Conservation (phyloP, 2,888 invertebrate genomes). For the Leptodirus hochenwartii region DNA sequence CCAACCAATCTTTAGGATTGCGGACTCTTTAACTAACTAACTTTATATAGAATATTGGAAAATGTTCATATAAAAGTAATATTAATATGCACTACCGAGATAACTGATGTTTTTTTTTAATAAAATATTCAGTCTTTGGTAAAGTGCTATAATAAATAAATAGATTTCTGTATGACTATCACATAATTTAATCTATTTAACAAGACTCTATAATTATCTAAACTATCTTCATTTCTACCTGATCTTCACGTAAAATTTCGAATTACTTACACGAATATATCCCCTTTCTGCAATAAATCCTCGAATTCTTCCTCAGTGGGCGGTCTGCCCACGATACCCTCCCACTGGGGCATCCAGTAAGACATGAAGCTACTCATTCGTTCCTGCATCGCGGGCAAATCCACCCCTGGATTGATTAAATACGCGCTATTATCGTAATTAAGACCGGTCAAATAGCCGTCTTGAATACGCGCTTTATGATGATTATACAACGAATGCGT, state of each 20-base stretch:
- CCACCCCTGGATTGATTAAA: slow-evolving; percentile 49
- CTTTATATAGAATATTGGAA: too few relatives aligned
- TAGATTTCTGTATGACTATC: too few relatives aligned
- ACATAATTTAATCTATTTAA: too few relatives aligned
- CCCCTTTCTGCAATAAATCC: slow-evolving; percentile 29
- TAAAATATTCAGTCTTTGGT: too few relatives aligned
- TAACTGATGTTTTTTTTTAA: too few relatives aligned
- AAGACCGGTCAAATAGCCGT: slow-evolving; percentile 32
- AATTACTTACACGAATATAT: slow-evolving; percentile 40
- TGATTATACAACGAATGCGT: slow-evolving; percentile 41
- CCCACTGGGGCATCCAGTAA: slow-evolving; percentile 32
- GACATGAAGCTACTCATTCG: slow-evolving; percentile 29
- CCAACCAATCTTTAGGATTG: too few relatives aligned
- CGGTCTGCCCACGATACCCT: slow-evolving; percentile 25
- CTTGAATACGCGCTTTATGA: slow-evolving; percentile 34
- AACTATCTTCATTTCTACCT: too few relatives aligned
- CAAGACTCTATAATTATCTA: too few relatives aligned
- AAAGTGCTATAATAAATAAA: too few relatives aligned
- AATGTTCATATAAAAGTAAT: too few relatives aligned
- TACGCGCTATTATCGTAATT: slow-evolving; percentile 33
- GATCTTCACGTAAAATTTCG: slow-evolving; percentile 3
- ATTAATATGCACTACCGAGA: too few relatives aligned
- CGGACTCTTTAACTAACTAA: too few relatives aligned
- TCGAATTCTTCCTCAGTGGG: slow-evolving; percentile 34
- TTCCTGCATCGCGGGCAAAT: slow-evolving; percentile 28